A percentile compares a stretch with the other conserved stretches of the same genome.
Evolutionary conservation across 2,888 invertebrate genomes (phyloP).

Genomic region (Tenthredo amoena): DNA sequence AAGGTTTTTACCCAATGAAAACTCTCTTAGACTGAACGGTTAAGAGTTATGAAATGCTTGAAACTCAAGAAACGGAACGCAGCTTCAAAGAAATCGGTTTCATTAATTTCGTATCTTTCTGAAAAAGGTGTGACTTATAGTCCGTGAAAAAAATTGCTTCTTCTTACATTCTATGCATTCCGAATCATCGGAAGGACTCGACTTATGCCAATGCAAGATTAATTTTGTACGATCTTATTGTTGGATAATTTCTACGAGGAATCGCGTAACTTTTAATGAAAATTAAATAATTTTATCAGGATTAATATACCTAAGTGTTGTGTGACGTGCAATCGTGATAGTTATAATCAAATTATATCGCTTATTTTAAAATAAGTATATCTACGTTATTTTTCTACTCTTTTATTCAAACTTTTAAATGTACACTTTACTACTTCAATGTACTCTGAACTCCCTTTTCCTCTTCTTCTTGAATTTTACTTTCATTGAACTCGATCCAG

Average conservation of each 20-base stretch:
- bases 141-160: background rate
- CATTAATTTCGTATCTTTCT: background rate
- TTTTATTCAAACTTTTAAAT: background rate
- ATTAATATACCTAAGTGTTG: background rate
- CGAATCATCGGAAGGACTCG: background rate
- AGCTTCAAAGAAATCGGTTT: background rate
- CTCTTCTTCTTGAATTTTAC: background rate
- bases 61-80: background rate
- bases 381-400: conserved; percentile 3
- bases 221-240: background rate
- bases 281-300: background rate
- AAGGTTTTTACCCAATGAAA: background rate
- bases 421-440: conserved; percentile 26
- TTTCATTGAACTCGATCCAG: background rate
- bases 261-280: background rate
- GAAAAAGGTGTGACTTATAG: background rate
- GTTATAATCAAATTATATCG: background rate
- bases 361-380: conserved; percentile 3
- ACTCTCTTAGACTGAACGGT: background rate
- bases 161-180: background rate
- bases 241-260: background rate
- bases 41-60: background rate
- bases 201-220: background rate
- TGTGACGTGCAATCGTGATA: conserved; percentile 2
- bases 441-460: background rate